These are phyloP conservation scores for Poecilia latipinna DNA, from an alignment of 2,113 vertebrate genomes.

Conservation along the genomic window DNA sequence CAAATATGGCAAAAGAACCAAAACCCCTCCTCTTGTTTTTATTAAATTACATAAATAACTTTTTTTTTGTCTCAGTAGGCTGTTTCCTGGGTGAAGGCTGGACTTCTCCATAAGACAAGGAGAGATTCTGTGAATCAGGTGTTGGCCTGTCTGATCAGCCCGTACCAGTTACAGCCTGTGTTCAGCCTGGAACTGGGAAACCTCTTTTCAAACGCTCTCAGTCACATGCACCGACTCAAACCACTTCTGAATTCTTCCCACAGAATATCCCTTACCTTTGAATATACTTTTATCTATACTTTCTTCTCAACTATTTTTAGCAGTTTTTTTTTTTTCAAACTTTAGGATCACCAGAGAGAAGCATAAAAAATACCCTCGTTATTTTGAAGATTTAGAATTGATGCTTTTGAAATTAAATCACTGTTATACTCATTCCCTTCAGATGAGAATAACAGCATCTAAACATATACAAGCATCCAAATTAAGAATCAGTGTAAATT, in stretches of 20 bases:
- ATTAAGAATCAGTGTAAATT: background rate
- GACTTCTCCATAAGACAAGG: background rate
- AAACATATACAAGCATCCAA: background rate
- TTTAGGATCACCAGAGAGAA: background rate
- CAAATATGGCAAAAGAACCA: background rate
- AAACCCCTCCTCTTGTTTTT: too few relatives aligned
- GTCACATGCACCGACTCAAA: background rate
- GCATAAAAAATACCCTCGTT: background rate
- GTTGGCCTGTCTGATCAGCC: conserved; percentile 37
- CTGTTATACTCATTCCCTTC: background rate
- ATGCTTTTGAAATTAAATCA: background rate
- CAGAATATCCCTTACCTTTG: background rate
- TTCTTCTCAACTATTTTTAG: background rate
- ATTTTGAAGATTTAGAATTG: background rate
- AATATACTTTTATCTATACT: background rate
- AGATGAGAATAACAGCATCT: background rate
- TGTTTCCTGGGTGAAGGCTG: background rate
- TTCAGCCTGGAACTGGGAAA: conserved; percentile 35
- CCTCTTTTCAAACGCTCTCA: conserved; percentile 17
- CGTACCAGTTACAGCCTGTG: conserved; percentile 71
- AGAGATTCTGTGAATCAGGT: conserved; percentile 9
- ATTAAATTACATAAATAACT: background rate
- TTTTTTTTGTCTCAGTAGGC: background rate
- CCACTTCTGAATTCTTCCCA: background rate
- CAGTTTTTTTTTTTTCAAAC: background rate